These are phyloP conservation scores for Mantis religiosa DNA, from an alignment of 2,888 invertebrate genomes.

Conservation along the genomic window DNA sequence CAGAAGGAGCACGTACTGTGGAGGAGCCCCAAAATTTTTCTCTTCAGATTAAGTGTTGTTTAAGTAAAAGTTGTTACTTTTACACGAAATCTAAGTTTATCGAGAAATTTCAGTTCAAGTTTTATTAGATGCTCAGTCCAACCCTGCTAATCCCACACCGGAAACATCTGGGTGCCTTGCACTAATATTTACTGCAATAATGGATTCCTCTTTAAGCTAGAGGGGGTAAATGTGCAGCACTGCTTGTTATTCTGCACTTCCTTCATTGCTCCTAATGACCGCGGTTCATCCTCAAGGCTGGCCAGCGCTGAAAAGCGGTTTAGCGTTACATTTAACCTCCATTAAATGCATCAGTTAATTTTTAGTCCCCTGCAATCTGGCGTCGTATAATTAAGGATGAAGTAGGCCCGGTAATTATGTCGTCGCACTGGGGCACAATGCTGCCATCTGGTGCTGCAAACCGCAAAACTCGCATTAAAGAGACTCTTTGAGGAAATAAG, in stretches of 20 bases:
- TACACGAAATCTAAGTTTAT: too few relatives aligned
- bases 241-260: neutral
- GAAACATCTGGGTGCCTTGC: too few relatives aligned
- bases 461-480: constrained; percentile 26
- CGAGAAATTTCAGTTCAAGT: too few relatives aligned
- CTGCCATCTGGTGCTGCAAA: constrained; percentile 22
- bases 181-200: neutral
- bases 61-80: too few relatives aligned
- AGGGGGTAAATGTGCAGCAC: neutral
- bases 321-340: constrained; percentile 2
- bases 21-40: too few relatives aligned
- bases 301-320: neutral
- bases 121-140: too few relatives aligned
- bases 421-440: neutral
- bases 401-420: neutral
- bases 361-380: neutral
- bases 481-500: neutral
- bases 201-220: neutral
- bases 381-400: neutral
- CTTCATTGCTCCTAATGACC: neutral
- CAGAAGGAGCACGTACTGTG: too few relatives aligned
- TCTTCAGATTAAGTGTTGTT: too few relatives aligned
- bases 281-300: neutral
- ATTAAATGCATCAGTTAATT: constrained; percentile 13
- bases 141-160: too few relatives aligned